Evolutionary conservation across 2,888 invertebrate genomes (phyloP).

Genomic region (Megalurothrips usitatus): DNA sequence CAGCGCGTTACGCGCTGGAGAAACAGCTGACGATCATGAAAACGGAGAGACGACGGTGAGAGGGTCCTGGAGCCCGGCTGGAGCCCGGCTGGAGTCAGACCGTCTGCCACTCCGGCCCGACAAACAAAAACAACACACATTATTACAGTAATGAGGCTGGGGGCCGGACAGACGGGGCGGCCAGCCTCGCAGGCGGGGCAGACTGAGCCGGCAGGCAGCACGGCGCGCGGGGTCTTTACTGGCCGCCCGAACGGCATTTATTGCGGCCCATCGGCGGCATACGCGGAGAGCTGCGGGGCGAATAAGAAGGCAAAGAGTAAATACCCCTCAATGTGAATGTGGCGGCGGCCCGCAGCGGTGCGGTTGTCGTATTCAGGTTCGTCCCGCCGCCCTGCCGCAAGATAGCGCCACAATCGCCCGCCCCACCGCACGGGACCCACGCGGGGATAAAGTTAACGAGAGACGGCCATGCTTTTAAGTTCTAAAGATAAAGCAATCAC

Average conservation of each 20-base stretch:
- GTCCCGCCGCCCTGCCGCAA: too few species aligned
- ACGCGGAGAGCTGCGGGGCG: background rate
- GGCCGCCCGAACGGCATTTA: background rate
- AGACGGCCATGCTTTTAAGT: background rate
- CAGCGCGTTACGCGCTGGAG: too few species aligned
- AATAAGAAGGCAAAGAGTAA: background rate
- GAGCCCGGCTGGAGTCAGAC: background rate
- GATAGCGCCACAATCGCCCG: background rate
- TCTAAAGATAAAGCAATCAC: conserved; percentile 12
- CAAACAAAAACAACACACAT: conserved; percentile 25
- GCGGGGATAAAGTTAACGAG: background rate
- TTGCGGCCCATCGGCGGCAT: background rate
- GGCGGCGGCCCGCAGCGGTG: too few species aligned
- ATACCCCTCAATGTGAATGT: background rate
- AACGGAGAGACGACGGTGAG: too few species aligned
- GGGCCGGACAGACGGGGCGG: background rate
- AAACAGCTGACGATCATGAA: too few species aligned
- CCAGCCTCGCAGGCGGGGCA: background rate
- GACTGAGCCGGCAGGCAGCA: too few species aligned
- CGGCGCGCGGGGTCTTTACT: background rate
- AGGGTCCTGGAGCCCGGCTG: background rate
- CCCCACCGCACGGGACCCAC: background rate
- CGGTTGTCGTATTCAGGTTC: too few species aligned
- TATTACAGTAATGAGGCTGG: conserved; percentile 14
- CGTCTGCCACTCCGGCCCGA: background rate